A percentile compares a stretch with the other conserved stretches of the same genome.
These are phyloP conservation scores for Cremastinae sp. DNA, from an alignment of 2,888 invertebrate species.

Conservation along the genomic window DNA sequence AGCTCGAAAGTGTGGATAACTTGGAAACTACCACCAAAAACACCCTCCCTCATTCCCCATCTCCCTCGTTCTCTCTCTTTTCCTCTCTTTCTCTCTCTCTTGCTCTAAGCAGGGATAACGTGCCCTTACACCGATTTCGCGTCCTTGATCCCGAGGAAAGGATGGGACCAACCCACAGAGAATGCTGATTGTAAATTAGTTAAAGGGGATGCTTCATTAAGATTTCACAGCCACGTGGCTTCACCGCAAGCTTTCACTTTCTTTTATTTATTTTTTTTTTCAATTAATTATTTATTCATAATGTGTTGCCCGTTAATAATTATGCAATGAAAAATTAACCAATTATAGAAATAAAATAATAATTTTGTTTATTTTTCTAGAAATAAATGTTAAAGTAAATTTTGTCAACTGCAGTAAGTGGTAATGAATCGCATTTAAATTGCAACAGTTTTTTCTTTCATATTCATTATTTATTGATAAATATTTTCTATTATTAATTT, in stretches of 20 bases:
- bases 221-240: conserved; percentile 65
- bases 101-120: conserved; percentile 7
- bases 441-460: too few relatives aligned
- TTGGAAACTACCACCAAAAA: conserved; percentile 69
- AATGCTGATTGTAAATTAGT: conserved; percentile 79
- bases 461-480: too few relatives aligned
- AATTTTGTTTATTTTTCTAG: too few relatives aligned
- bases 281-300: not conserved
- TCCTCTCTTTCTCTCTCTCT: not conserved
- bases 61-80: not conserved
- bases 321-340: too few relatives aligned
- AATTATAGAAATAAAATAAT: too few relatives aligned
- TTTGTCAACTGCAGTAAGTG: too few relatives aligned
- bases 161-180: conserved; percentile 59
- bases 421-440: too few relatives aligned
- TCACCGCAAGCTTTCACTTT: not conserved
- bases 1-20: conserved; percentile 69
- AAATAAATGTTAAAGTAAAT: too few relatives aligned
- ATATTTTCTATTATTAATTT: too few relatives aligned
- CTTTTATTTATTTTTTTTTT: not conserved
- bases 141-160: conserved; percentile 9
- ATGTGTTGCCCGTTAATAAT: too few relatives aligned
- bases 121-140: conserved; percentile 27
- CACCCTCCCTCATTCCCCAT: conserved; percentile 34
- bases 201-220: conserved; percentile 79